Conservation (phyloP, 2,888 invertebrate species). For the Ennomos fuscantarius region DNA sequence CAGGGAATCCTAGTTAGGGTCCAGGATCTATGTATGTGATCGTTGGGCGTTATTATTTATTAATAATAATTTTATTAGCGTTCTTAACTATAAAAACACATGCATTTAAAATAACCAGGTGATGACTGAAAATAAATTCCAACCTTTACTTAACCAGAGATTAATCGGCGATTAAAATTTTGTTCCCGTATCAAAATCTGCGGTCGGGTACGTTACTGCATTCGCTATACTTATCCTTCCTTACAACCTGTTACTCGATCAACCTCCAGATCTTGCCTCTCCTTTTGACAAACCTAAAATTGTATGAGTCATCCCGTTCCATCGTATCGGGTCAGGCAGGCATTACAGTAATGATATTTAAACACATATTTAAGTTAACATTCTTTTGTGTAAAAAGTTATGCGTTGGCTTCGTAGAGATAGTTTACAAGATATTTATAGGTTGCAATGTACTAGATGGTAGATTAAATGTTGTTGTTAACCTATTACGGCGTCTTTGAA, state of each 20-base stretch:
- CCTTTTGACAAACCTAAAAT: conserved; percentile 46
- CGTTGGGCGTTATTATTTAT: too few species aligned
- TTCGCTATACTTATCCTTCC: conserved; percentile 78
- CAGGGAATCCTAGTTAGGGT: too few species aligned
- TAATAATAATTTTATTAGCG: too few species aligned
- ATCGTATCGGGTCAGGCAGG: conserved; percentile 74
- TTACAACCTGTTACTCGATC: conserved; percentile 83
- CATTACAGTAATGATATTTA: conserved; percentile 83
- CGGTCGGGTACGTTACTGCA: conserved; percentile 71
- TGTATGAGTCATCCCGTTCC: conserved; percentile 53
- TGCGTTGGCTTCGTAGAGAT: conserved; percentile 55
- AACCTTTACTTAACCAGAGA: conserved; percentile 37
- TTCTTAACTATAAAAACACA: too few species aligned
- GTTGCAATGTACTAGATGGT: conserved; percentile 27
- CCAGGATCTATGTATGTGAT: too few species aligned
- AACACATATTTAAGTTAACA: conserved; percentile 83
- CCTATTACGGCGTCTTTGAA: conserved; percentile 19
- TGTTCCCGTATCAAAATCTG: conserved; percentile 61
- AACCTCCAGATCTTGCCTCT: conserved; percentile 65
- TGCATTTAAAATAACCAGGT: conserved; percentile 2
- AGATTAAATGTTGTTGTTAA: neutral
- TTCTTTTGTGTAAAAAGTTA: conserved; percentile 74
- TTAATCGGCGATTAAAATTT: conserved; percentile 42
- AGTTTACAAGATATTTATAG: conserved; percentile 38
- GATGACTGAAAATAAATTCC: conserved; percentile 8